Base-by-base conservation (phyloP, 2,888 invertebrate genomes). In the Rhogogaster chlorosoma region DNA sequence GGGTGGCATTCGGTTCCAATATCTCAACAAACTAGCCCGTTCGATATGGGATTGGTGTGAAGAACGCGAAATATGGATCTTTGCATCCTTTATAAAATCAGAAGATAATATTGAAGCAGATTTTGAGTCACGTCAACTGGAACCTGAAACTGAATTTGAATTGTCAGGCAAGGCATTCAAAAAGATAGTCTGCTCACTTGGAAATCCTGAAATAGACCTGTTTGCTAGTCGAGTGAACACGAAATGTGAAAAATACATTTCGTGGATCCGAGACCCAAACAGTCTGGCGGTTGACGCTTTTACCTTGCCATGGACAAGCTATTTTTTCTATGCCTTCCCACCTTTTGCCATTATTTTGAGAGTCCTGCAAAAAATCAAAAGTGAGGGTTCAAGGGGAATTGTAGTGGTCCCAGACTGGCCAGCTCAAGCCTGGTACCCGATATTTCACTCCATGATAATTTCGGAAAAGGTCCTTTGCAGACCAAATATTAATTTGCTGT, bases 161-260 rank as follows among this genome's bases (percentile, higher is more conserved):
- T 22, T 86, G 70, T 67, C 77, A 3, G 71, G 73, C n/a, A 18
- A 67, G 5, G 85, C 64, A 0, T 71, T 88, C 53, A 26, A 75
- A 77, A 78, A 77, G 26, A 84, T 85, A 53, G 45, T 32, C 2
- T 6, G 10, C n/a, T 15, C 2, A 18, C 53, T 84, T 64, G 84
- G 87, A 49, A 38, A 53, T 9, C 87, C 87, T 4, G 87, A 88
- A 36, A 89, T 88, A 32, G 89, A 90, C 71, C 71, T 89, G 18
- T 90, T 90, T 85, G 89, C 89, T 6, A 86, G 86, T 36, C 64
- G 86, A 29, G 32, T 75, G 36, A 90, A 90, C 73, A 80, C 75
- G 10, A 89, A 90, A 86, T 90, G 90, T 84, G 64, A 83, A 53
- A 86, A 70, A 45, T 89, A 86, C 49, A 80, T 89, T 29, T 89